Evolutionary conservation across 2,888 invertebrate genomes (phyloP).

Genomic region (Athrips mouffetella): DNA sequence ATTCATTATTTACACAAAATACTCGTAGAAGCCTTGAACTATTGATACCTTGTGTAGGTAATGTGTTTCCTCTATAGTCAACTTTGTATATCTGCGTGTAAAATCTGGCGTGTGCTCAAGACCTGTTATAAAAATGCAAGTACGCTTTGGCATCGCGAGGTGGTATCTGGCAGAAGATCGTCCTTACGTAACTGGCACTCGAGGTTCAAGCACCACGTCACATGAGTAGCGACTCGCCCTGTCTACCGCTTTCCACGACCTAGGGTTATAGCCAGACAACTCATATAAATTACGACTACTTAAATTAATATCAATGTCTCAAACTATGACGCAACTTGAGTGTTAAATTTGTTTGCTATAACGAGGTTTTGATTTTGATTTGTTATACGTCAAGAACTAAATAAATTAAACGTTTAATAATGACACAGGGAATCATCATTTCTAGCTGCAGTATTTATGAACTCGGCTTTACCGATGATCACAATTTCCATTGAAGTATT

Average conservation of each 20-base stretch:
- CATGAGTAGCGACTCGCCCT: conserved; percentile 21
- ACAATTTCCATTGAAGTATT: too few relatives aligned
- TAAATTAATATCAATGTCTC: conserved; percentile 7
- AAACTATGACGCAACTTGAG: background rate
- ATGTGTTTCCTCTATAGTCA: too few relatives aligned
- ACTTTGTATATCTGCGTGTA: too few relatives aligned
- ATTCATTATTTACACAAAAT: background rate
- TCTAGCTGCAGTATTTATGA: background rate
- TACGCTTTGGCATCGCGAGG: conserved; percentile 6
- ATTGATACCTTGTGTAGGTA: too few relatives aligned
- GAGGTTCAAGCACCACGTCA: conserved; percentile 24
- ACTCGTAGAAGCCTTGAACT: too few relatives aligned
- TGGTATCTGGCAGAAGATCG: conserved; percentile 12
- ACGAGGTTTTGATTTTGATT: background rate
- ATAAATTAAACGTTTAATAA: background rate
- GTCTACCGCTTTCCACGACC: conserved; percentile 53
- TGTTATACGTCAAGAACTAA: background rate
- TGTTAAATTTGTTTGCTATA: background rate
- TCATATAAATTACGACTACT: conserved; percentile 9
- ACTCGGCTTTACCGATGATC: background rate
- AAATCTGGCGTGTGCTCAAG: conserved; percentile 8
- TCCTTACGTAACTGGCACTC: conserved; percentile 37
- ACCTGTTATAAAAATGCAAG: conserved; percentile 5
- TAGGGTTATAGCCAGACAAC: conserved; percentile 20
- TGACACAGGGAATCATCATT: background rate